Evolutionary conservation across 2,888 invertebrate species (phyloP).

Genomic region (Bibio marci): DNA sequence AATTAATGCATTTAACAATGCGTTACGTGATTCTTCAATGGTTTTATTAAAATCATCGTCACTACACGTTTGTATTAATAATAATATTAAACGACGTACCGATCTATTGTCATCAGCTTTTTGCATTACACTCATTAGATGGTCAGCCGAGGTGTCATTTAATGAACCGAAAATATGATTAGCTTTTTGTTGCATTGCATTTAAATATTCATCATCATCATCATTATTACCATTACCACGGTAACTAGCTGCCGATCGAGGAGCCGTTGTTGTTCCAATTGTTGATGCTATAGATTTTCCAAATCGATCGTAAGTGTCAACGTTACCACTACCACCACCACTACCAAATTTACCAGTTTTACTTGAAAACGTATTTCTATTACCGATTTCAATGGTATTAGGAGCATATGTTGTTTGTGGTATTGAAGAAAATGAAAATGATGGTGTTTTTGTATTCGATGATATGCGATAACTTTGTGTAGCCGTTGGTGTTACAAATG

Average conservation of each 20-base stretch:
- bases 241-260: constrained; percentile 22
- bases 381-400: too few relatives aligned
- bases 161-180: constrained; percentile 59
- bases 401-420: not conserved
- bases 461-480: constrained; percentile 5
- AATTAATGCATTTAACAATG: constrained; percentile 49
- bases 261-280: constrained; percentile 8
- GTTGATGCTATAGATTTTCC: constrained; percentile 9
- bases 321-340: too few relatives aligned
- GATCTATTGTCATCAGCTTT: constrained; percentile 62
- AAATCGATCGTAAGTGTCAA: constrained; percentile 3
- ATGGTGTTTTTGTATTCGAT: constrained; percentile 9
- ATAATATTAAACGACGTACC: constrained; percentile 51
- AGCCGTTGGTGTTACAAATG: constrained; percentile 15
- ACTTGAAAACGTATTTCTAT: too few relatives aligned
- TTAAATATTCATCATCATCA: constrained; percentile 36
- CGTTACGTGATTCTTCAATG: constrained; percentile 49
- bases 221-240: constrained; percentile 35
- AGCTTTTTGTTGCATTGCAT: constrained; percentile 48
- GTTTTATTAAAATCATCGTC: constrained; percentile 50
- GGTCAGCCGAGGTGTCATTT: constrained; percentile 55
- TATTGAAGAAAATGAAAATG: constrained; percentile 8
- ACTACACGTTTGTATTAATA: constrained; percentile 63
- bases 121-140: constrained; percentile 64
- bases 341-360: too few relatives aligned